Percentiles rank a stretch among this genome's conserved stretches.
Evolutionary conservation across 2,797 vertebrate species (phyloP).

Genomic region (Apodemus agrarius): DNA sequence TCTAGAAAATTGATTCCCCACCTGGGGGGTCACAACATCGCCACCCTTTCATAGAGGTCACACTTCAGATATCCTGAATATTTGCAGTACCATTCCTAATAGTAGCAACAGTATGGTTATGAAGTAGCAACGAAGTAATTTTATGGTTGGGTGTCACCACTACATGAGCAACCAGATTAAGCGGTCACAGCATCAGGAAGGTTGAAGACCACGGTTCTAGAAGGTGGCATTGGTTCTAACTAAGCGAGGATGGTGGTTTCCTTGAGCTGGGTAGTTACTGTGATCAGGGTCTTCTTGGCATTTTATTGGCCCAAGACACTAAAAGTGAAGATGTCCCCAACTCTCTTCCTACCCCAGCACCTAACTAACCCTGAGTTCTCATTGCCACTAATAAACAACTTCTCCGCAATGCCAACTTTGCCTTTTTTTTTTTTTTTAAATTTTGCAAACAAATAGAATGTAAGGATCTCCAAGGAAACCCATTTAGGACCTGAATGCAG

Average conservation of each 20-base stretch:
- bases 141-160: neutral
- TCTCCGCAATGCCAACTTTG: neutral
- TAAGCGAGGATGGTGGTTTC: neutral
- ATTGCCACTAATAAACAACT: neutral
- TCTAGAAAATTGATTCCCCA: neutral
- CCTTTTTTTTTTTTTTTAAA: neutral
- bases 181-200: neutral
- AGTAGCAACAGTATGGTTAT: neutral
- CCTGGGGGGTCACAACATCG: neutral
- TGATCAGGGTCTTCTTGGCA: neutral
- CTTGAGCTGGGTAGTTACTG: neutral
- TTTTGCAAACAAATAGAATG: conserved; percentile 34
- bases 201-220: neutral
- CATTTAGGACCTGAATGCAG: neutral
- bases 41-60: neutral
- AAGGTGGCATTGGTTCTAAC: neutral
- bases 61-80: neutral
- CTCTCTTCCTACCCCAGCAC: neutral
- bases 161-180: neutral
- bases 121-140: neutral
- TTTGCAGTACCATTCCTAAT: neutral
- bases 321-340: neutral
- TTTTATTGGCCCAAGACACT: conserved; percentile 1
- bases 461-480: conserved; percentile 35
- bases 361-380: conserved; percentile 36